Base-by-base conservation (phyloP, 1,140 invertebrate genomes). In the Dysdera silvatica region DNA sequence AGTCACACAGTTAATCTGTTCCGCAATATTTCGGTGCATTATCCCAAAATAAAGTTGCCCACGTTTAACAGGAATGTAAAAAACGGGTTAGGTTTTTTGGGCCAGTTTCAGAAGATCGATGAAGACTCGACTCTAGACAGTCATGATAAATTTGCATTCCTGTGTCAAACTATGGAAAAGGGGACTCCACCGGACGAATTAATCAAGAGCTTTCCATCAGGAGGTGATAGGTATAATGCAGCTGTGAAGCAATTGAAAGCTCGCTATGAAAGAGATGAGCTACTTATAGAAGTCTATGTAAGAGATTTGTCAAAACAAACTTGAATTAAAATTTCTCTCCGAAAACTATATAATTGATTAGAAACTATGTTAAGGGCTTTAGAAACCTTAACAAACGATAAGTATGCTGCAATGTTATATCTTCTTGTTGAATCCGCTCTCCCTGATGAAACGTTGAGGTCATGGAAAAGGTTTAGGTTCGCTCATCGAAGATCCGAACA, bases 351-450 rank as follows among this genome's bases (percentile, higher is more conserved):
- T 53, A 58, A 67, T 35, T 51, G 56, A 20, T 29, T 69, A 20
- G 64, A 63, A 28, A 37, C 69, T 2, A 68, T 74, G 18, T 61
- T 75, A n/a, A 49, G 72, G 3, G 70, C 74, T 0, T 58, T 78
- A 8, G 73, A 76, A 28, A 71, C 74, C 1, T 59, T 78, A 1
- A 72, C 69, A 2, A 72, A 61, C 1, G 71, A 75, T 31, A 74
- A 74, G 52, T 75, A 68, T 57, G 70, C 74, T 0, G 69, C 71
- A n/a, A 72, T 76, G 68, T 49, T 76, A 0, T 76, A 71, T 40
- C 74, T 74, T 0, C 55, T 75, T 5, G 72, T 76, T 1, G 75
- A 77, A 41, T 75, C 74, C 4, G 68, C n/a, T 23, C 23, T 54
- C 12, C 55, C 29, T 14, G 55, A 57, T 23, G 68, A 73, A 10